Conservation (phyloP, 2,113 vertebrate species). For the Cynocephalus volans region DNA sequence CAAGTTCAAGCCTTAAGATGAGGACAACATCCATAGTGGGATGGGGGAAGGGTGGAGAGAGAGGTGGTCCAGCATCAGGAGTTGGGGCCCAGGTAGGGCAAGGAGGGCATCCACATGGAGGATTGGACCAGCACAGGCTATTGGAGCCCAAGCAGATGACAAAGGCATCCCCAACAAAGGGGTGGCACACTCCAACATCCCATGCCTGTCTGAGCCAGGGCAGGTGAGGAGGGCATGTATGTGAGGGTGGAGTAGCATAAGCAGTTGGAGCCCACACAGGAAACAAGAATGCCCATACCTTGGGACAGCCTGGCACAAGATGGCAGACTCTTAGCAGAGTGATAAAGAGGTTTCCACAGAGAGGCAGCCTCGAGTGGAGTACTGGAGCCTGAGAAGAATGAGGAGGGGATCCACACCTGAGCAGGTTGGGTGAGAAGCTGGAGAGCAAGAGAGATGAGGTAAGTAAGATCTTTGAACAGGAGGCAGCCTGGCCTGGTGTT, state of each 20-base stretch:
- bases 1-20: not conserved
- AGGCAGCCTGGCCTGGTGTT: not conserved
- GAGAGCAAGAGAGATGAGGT: not conserved
- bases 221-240: not conserved
- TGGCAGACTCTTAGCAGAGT: not conserved
- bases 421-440: not conserved
- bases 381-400: not conserved
- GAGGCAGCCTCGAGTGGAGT: not conserved
- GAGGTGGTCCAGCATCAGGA: not conserved
- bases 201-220: not conserved
- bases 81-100: not conserved
- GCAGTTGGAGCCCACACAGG: not conserved
- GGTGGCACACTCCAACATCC: too few species aligned
- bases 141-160: not conserved
- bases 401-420: not conserved
- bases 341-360: not conserved
- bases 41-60: not conserved
- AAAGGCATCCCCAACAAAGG: not conserved
- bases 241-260: not conserved
- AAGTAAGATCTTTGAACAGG: not conserved
- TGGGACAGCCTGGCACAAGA: not conserved
- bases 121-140: not conserved
- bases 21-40: not conserved
- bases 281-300: not conserved
- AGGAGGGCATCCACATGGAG: not conserved